These are phyloP conservation scores for Corvus cornix DNA, from an alignment of 2,113 vertebrate species.

Conservation along the genomic window DNA sequence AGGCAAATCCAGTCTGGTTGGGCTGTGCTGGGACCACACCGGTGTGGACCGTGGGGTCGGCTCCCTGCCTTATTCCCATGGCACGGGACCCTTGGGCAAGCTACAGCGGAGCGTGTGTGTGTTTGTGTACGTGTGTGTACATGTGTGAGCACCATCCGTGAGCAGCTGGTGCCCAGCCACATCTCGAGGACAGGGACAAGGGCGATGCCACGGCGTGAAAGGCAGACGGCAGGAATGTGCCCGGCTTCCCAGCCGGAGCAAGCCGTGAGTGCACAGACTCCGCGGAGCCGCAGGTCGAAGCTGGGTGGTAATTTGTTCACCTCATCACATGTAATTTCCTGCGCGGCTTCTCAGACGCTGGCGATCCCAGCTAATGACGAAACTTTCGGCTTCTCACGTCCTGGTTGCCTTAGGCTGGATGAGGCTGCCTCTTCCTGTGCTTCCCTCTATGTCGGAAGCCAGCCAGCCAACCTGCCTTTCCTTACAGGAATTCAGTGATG, in stretches of 20 bases:
- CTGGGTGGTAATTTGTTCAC: background rate
- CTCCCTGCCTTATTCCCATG: background rate
- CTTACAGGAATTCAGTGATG: background rate
- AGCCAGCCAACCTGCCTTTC: background rate
- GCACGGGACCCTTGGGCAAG: rapidly evolving
- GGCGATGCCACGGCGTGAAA: rapidly evolving
- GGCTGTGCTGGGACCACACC: rapidly evolving
- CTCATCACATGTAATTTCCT: background rate
- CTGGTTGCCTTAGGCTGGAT: background rate
- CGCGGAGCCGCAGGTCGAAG: background rate
- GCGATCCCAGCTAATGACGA: background rate
- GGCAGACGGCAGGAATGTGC: background rate
- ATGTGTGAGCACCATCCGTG: background rate
- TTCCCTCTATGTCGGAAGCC: background rate
- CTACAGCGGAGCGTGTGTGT: rapidly evolving
- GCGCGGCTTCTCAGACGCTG: background rate
- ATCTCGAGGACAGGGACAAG: background rate
- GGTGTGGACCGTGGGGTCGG: rapidly evolving
- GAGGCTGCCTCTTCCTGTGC: background rate
- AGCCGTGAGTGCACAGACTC: background rate
- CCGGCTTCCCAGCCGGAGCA: background rate
- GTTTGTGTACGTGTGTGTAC: rapidly evolving
- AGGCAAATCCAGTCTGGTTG: background rate
- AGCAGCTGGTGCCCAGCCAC: background rate
- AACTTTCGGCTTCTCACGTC: background rate